These are phyloP conservation scores for Anastatus disparis DNA, from an alignment of 1,140 invertebrate species.

Conservation along the genomic window DNA sequence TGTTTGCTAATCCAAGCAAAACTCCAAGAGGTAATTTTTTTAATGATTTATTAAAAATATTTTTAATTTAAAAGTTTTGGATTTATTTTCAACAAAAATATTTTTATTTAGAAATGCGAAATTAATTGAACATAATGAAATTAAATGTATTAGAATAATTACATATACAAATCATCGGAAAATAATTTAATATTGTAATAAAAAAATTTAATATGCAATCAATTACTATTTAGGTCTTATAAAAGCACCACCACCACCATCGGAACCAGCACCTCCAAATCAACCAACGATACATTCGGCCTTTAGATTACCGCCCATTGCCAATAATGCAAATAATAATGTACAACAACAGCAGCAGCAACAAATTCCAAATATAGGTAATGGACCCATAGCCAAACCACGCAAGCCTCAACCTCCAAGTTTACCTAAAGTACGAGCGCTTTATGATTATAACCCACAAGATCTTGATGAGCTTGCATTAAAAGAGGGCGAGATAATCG, in stretches of 20 bases:
- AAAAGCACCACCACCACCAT: slow-evolving; percentile 66
- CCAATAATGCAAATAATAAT: neutral
- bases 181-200: neutral
- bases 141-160: too few relatives aligned
- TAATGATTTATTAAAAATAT: too few relatives aligned
- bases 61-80: too few relatives aligned
- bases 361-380: too few relatives aligned
- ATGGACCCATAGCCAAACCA: slow-evolving; percentile 56
- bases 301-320: slow-evolving; percentile 51
- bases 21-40: slow-evolving; percentile 45
- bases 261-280: slow-evolving; percentile 67
- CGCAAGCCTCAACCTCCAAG: slow-evolving; percentile 53
- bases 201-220: neutral
- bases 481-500: slow-evolving; percentile 73
- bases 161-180: too few relatives aligned
- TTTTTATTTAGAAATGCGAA: too few relatives aligned
- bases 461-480: slow-evolving; percentile 78
- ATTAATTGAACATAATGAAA: too few relatives aligned
- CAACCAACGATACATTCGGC: slow-evolving; percentile 59
- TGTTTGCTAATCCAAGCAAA: slow-evolving; percentile 49
- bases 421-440: slow-evolving; percentile 70
- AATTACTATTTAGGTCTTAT: slow-evolving; percentile 51
- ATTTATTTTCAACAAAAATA: too few relatives aligned
- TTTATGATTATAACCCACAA: slow-evolving; percentile 76
- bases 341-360: too few relatives aligned